Base-by-base conservation (phyloP, 2,888 invertebrate genomes). In the Uloborus plumipes region DNA sequence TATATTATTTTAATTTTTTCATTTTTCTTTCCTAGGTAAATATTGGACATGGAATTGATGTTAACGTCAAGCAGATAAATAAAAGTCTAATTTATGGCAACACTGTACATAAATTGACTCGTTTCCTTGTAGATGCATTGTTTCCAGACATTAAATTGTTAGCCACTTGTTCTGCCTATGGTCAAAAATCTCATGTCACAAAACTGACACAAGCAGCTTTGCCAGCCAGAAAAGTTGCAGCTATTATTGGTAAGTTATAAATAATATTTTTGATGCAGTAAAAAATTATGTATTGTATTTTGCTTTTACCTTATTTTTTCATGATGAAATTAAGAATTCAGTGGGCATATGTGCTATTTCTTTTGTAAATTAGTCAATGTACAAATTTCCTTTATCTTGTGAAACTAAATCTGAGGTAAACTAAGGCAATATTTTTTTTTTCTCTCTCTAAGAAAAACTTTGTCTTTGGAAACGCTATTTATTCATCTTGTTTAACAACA, bases 181-280 rank as follows among this genome's bases (percentile, higher is more conserved):
- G 81, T 14, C 76, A 82, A 26, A 82, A 82, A 50, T 82, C 81
- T 9, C 70, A 75, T 71, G 71, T 76, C 4, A 82, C 81, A 18
- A 82, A 76, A 18, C 53, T 76, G 20, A 82, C 81, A 1, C 58
- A 76, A n/a, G 75, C 81, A 18, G 81, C 75, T 58, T 71, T 82
- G 16, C 81, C 81, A 15, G 2, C 31, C 3, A 58, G 59, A 26
- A 76, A 82, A 53, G 81, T 82, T 59, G 53, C 55, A 39, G 65
- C 75, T 50, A 82, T 82, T 18, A 75, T 82, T 66, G 81, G 81
- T 82, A 55, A 69, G 67, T 62, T 11, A 22, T 39, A 2, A 2
- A 39, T 55, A 55, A 18, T 14, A 55, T 11, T 9, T 39, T 39
- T 39, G 9, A 39, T 39, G 39, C 39, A 39, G 7, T 39, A 7